Base-by-base conservation (phyloP, 2,113 vertebrate species). In the Dendropsophus ebraccatus region DNA sequence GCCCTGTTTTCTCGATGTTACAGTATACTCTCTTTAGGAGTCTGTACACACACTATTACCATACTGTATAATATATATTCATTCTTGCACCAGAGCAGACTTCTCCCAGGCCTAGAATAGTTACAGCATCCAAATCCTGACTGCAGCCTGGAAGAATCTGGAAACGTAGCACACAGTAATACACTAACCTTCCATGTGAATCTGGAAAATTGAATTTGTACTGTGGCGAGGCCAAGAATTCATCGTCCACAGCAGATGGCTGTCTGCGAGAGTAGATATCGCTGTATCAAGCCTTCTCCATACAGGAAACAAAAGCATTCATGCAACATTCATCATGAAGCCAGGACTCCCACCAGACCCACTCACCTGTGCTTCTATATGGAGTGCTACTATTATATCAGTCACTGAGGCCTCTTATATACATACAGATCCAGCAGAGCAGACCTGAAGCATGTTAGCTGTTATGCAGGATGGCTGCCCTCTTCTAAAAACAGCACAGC, bases 151-250 rank as follows among this genome's bases (percentile, higher is more conserved):
- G 14, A 2, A 62, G 30, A 21, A 11, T 32, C 60, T 69, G 30
- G 28, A 82, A 70, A 47, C 80, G 23, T 16, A 69, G 1, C 50
- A 47, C 45, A 52, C 45, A 50, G 19, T 14, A 83, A 50, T 72
- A n/a, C 52, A 52, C 14, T 23, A 23, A 49, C 47, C 28, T 50
- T 10, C 19, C 12, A 62, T 23, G 37, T 58, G 76, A 60, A 14
- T 2, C 19, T n/a, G 56, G 50, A 25, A 80, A 62, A 83, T 69
- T 9, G 49, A 69, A 82, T 82, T 32, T 52, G 81, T 70, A 8
- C 41, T 72, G 21, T 17, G 65, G 30, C 65, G 1, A 25, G 37
- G 65, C 45, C 47, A 83, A 83, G 62, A 83, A 52, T 83, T 35
- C 65, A 52, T 23, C 62, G 52, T 70, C 28, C 16, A 30, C 47